Evolutionary conservation across 2,113 vertebrate genomes (phyloP).

Genomic region (Dipodomys merriami): DNA sequence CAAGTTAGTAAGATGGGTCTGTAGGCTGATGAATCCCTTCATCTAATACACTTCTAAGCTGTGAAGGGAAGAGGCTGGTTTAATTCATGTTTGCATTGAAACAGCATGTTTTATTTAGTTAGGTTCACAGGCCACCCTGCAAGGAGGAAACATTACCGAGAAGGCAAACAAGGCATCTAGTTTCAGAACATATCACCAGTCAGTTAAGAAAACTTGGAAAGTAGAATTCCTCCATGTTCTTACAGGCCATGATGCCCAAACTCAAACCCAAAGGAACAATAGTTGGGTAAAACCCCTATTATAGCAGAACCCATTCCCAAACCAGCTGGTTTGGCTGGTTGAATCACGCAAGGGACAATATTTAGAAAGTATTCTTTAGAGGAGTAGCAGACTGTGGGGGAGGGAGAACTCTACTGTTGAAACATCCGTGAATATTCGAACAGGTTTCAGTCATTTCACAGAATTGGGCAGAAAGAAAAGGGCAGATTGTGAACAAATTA

Average conservation of each 20-base stretch:
- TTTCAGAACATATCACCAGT: slow-evolving; percentile 67
- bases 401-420: neutral
- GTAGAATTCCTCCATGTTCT: slow-evolving; percentile 59
- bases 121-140: neutral
- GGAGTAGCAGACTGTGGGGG: neutral
- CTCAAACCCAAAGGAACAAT: slow-evolving; percentile 71
- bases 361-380: slow-evolving; percentile 54
- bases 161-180: slow-evolving; percentile 69
- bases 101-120: slow-evolving; percentile 1
- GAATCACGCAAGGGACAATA: slow-evolving; percentile 38
- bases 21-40: neutral
- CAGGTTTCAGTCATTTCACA: neutral
- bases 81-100: slow-evolving; percentile 31
- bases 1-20: neutral
- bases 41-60: neutral
- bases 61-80: neutral
- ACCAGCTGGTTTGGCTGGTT: slow-evolving; percentile 39
- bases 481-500: neutral
- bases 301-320: slow-evolving; percentile 72
- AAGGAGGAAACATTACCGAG: slow-evolving; percentile 53
- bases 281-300: slow-evolving; percentile 75
- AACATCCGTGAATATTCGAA: neutral
- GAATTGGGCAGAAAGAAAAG: neutral
- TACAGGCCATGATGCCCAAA: slow-evolving; percentile 45
- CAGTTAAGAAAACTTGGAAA: slow-evolving; percentile 77